Evolutionary conservation across 2,113 vertebrate genomes (phyloP).

Genomic region (Microcebus griseorufus): DNA sequence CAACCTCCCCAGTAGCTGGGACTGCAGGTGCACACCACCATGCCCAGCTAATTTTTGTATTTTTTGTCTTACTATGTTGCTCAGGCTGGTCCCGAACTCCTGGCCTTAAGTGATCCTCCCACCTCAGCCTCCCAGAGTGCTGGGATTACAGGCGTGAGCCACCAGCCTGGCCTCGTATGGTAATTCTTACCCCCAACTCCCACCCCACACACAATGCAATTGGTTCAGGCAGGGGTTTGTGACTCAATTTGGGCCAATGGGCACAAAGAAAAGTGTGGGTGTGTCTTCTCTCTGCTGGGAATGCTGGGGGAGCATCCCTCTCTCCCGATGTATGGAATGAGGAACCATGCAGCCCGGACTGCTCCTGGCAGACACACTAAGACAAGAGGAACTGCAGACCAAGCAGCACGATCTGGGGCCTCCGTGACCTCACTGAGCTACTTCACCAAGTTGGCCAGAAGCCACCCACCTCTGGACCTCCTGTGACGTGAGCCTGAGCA

Average conservation of each 20-base stretch:
- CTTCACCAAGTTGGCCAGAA: background rate
- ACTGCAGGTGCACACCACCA: too few relatives aligned
- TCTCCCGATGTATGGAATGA: background rate
- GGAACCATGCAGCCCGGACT: background rate
- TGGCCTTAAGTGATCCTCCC: too few relatives aligned
- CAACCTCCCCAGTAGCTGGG: too few relatives aligned
- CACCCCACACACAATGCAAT: background rate
- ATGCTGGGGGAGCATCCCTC: background rate
- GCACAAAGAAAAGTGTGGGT: background rate
- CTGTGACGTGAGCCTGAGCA: background rate
- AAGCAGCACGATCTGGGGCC: background rate
- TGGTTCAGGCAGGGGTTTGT: background rate
- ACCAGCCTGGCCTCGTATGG: too few relatives aligned
- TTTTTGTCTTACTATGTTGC: too few relatives aligned
- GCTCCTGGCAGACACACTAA: background rate
- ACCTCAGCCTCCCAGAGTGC: too few relatives aligned
- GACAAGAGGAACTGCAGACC: background rate
- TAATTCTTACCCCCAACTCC: too few relatives aligned
- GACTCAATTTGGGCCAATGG: background rate
- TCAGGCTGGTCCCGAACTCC: too few relatives aligned
- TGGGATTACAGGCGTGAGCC: too few relatives aligned
- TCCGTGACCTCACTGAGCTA: background rate
- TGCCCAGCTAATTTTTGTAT: too few relatives aligned
- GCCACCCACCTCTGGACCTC: background rate
- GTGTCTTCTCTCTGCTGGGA: background rate